Base-by-base conservation (phyloP, 2,113 vertebrate genomes). In the Pelecanus crispus region DNA sequence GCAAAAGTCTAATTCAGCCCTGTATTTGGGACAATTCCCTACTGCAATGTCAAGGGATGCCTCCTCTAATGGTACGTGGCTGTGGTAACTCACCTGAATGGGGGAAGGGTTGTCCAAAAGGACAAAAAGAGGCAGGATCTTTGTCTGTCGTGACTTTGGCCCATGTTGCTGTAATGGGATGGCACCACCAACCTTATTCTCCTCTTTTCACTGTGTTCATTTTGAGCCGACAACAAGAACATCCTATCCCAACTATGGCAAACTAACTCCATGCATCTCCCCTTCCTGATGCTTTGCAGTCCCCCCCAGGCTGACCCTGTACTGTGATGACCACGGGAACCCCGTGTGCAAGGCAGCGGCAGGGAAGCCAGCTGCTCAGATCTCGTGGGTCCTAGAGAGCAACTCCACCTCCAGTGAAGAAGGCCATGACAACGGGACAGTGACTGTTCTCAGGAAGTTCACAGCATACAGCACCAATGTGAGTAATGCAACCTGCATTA, bases 391-490 rank as follows among this genome's bases (percentile, higher is more conserved):
- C 18, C 79, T 28, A 4, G 55, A 36, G 26, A 36, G 61, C 84
- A 61, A 58, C 53, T 84, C 24, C 65, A 71, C 13, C 9, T 62
- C 7, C 9, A 10, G 10, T 22, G 17, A 50, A 20, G n/a, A 89
- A 86, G 7, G 4, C 17, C 81, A 91, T 1, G 6, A 26, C 13
- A 31, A 95, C 0, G 87, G 68, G 73, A 97, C 92, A 63, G 89
- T 95, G 89, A 96, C 96, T 21, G 62, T 95, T 11, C 38, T 59
- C 49, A 96, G 88, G 78, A 90, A 19, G 29, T 49, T 80, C 47
- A 28, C 19, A 18, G 29, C 38, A 2, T 2, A 16, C 6, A 38
- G 7, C 36, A 53, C 22, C 67, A 70, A 24, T 0, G 2, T 12
- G 26, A 72, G 49, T 31, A 26, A 32, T 4, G 11, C 38, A 11